Evolutionary conservation across 2,113 vertebrate genomes (phyloP).

Genomic region (Tonatia bakeri): DNA sequence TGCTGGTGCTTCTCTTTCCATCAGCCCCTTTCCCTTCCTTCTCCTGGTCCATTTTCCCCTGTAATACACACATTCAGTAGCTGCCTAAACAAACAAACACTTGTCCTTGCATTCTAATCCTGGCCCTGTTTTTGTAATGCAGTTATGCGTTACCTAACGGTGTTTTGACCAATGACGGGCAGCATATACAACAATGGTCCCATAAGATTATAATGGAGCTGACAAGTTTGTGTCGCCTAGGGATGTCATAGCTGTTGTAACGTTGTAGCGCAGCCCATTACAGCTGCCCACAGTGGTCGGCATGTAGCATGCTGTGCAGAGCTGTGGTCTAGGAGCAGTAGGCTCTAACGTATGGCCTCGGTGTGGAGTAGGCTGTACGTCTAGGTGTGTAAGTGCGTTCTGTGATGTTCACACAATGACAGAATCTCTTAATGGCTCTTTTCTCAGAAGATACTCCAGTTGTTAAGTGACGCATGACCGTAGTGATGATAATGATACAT

Average conservation of each 20-base stretch:
- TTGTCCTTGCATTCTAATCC: not conserved
- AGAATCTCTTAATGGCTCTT: not conserved
- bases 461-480: not conserved
- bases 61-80: not conserved
- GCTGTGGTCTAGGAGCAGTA: not conserved
- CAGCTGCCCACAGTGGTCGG: not conserved
- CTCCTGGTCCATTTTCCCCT: not conserved
- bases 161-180: not conserved
- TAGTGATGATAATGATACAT: not conserved
- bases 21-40: not conserved
- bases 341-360: not conserved
- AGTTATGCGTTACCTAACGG: not conserved
- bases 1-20: not conserved
- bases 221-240: not conserved
- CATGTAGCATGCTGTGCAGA: not conserved
- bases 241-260: not conserved
- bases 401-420: not conserved
- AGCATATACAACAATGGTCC: too few species aligned
- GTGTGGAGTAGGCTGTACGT: not conserved
- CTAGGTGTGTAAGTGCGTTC: not conserved
- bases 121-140: not conserved
- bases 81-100: not conserved
- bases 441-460: not conserved
- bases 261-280: fast-evolving
- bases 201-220: not conserved